These are phyloP conservation scores for Achlya flavicornis DNA, from an alignment of 2,888 invertebrate genomes.

Conservation along the genomic window DNA sequence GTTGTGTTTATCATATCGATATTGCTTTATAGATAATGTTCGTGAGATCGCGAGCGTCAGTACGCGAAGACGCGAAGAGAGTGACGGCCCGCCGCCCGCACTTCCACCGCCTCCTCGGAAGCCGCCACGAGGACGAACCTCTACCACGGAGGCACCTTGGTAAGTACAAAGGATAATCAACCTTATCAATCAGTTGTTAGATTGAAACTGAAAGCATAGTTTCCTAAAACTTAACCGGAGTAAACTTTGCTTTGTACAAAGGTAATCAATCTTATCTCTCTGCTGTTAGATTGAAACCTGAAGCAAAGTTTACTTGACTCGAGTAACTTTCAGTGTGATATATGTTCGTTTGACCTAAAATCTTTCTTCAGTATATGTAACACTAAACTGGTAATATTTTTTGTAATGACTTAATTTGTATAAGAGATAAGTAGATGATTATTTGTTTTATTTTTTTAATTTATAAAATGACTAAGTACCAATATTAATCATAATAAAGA, in stretches of 20 bases:
- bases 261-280: not conserved
- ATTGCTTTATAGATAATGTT: conserved; percentile 61
- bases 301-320: too few species aligned
- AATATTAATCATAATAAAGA: too few species aligned
- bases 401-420: not conserved
- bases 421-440: not conserved
- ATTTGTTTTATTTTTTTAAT: not conserved
- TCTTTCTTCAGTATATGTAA: not conserved
- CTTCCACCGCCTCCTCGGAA: conserved; percentile 76
- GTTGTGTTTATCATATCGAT: conserved; percentile 13
- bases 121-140: conserved; percentile 60
- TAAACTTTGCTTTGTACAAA: not conserved
- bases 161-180: conserved; percentile 24
- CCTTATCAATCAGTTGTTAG: not conserved
- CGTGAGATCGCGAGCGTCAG: conserved; percentile 59
- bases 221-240: not conserved
- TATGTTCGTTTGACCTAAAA: not conserved
- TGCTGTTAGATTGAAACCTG: not conserved
- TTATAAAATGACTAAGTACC: too few species aligned
- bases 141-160: conserved; percentile 62
- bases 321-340: too few species aligned
- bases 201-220: not conserved
- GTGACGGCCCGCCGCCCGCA: conserved; percentile 71
- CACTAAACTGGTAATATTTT: not conserved
- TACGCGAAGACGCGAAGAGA: conserved; percentile 67